Base-by-base conservation (phyloP, 2,113 vertebrate species). In the Grammomys surdaster region DNA sequence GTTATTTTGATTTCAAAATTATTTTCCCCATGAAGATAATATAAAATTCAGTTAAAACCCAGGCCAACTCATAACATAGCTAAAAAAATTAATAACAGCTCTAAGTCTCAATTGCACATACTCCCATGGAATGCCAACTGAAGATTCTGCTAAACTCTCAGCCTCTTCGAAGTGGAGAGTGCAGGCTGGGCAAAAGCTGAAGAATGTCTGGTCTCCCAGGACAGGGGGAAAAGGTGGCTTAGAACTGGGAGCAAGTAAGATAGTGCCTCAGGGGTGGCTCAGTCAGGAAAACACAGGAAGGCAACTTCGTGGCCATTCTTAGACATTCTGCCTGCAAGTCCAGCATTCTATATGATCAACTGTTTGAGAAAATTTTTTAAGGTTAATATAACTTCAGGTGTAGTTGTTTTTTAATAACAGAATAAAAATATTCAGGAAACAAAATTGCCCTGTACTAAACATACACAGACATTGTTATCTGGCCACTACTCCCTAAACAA, bases 41-140 rank as follows among this genome's bases (percentile, higher is more conserved):
- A 70, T 88, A 96, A 93, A 90, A 84, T 90, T 92, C 43, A 84
- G 20, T 96, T 88, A 81, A 92, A 93, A 88, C 70, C 72, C 80
- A 95, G 33, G 80, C 65, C 80, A 96, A 88, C 24, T 88, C 75
- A 80, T 90, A 96, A 63, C 46, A 84, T 33, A 94, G 70, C 46
- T 88, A 90, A 93, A 36, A 65, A 96, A 94, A 95, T 95, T 96
- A 96, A 94, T 31, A 89, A 93, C 46, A 94, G 54, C 60, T 10
- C 36, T 88, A 82, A 31, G 56, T 56, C 75, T 24, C 95, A 85
- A 85, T 58, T 24, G 20, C 40, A 90, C 46, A 88, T 60, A 54
- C 36, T 77, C 58, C 24, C 46, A 3, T 84, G 58, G 70, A 88
- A 40, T n/a, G 46, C 95, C 69, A 75, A 43, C 51, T 48, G 48